Evolutionary conservation across 2,113 vertebrate genomes (phyloP).

Genomic region (Scolopax mira): DNA sequence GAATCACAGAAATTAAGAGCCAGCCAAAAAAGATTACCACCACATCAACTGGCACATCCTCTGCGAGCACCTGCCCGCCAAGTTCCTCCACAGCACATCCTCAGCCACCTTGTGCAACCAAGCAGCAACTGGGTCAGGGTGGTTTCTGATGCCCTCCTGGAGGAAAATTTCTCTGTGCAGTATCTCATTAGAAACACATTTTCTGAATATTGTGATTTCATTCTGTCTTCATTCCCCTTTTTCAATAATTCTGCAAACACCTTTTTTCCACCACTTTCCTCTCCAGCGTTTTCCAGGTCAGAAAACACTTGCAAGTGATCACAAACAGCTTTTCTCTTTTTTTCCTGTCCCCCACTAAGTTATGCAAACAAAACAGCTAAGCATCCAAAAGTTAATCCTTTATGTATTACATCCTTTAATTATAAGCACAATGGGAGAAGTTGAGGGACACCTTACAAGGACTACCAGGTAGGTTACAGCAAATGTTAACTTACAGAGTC

Average conservation of each 20-base stretch:
- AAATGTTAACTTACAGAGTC: neutral
- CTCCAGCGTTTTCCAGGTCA: neutral
- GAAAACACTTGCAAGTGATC: neutral
- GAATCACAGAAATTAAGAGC: slow-evolving; percentile 41
- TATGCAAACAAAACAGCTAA: rapidly evolving
- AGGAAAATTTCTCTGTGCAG: neutral
- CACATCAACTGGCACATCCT: slow-evolving; percentile 29
- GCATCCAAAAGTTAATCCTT: neutral
- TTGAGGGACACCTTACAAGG: neutral
- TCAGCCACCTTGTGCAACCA: neutral
- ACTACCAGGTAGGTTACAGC: neutral
- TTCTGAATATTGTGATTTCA: neutral
- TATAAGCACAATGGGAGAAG: neutral
- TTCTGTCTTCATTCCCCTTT: neutral
- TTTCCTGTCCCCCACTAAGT: neutral
- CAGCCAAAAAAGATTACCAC: slow-evolving; percentile 27
- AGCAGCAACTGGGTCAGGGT: neutral
- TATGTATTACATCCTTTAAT: neutral
- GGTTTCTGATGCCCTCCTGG: neutral
- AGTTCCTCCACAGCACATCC: slow-evolving; percentile 9
- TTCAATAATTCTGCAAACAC: neutral
- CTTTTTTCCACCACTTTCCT: no score
- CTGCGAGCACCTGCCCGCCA: neutral
- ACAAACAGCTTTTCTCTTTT: neutral
- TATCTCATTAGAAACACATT: neutral